Percentiles rank a stretch among this genome's conserved stretches.
These are phyloP conservation scores for Allophyes oxyacanthae DNA, from an alignment of 2,888 invertebrate species.

Conservation along the genomic window DNA sequence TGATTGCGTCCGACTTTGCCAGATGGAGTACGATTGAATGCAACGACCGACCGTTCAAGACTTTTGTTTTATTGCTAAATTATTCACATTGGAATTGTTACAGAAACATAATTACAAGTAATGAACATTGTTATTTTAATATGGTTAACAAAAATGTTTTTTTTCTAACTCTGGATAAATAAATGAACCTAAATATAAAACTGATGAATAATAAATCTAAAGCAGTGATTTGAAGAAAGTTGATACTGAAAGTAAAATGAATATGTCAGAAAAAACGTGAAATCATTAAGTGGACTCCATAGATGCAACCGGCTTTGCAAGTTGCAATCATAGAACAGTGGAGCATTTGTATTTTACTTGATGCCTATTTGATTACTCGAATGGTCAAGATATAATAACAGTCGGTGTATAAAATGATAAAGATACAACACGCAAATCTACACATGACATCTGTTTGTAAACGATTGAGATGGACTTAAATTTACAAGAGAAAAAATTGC, in stretches of 20 bases:
- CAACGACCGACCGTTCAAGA: conserved; percentile 35
- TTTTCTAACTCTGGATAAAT: not conserved
- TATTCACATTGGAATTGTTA: conserved; percentile 36
- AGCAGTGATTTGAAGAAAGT: conserved; percentile 61
- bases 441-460: conserved; percentile 27
- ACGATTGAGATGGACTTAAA: conserved; percentile 27
- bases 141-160: not conserved
- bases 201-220: conserved; percentile 24
- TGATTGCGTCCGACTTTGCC: conserved; percentile 74
- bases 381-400: conserved; percentile 11
- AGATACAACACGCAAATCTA: conserved; percentile 9
- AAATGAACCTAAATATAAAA: conserved; percentile 23
- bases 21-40: conserved; percentile 58
- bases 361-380: conserved; percentile 61
- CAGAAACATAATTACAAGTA: conserved; percentile 10
- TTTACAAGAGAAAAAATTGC: conserved; percentile 4
- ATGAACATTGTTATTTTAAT: not conserved
- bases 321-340: conserved; percentile 39
- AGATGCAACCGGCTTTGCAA: conserved; percentile 53
- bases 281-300: conserved; percentile 58
- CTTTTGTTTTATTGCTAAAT: conserved; percentile 53
- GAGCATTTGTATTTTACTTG: conserved; percentile 50
- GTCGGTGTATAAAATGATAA: conserved; percentile 11
- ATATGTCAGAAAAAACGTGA: conserved; percentile 59
- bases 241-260: conserved; percentile 64